Evolutionary conservation across 2,797 vertebrate species (phyloP), one percentile per base, ranked within the genome.

Genomic region (Meda fulgida): DNA sequence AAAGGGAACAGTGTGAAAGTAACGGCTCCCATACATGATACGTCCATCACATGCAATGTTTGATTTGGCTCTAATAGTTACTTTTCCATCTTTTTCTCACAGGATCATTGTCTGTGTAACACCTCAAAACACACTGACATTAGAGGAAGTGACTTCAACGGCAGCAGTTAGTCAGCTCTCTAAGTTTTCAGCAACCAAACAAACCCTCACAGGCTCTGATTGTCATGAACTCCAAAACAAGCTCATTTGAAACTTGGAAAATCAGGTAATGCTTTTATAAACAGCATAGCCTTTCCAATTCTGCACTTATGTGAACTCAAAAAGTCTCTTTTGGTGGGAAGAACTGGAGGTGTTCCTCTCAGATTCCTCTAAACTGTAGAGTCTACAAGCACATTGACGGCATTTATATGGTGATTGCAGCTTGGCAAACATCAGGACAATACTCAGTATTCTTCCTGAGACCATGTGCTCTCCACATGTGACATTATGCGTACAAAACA

Each of bases 391-490:
- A 82, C 63, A 69, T 67, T 81, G n/a, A 82, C 29, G n/a, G 69
- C 48, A 23, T 80, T 78, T 80, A 58, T 75, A 38, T 67, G 36
- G 48, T 55, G 48, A 80, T n/a, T 77, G 38, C 70, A 51, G 53
- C 53, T 80, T 80, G 60, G 51, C 77, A 69, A 84, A 67, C 23
- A 75, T 19, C 29, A 84, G 82, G 92, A 92, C 92, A 90, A 90
- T 78, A 87, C 88, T 87, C 88, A 84, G 88, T 92, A 91, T 90
- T 84, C 53, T 89, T 90, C 81, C 85, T 80, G 38, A 85, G 87
- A 93, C 92, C 93, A 94, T 94, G 92, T 94, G 93, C 89, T 82
- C 80, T 86, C 93, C 93, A 94, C 93, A 94, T 91, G 93, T 84
- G 76, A 79, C 83, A 84, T 60, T 81, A 88, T 84, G 86, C 87